Conservation (phyloP, 1,140 invertebrate species). For the Teleopsis dalmanni region DNA sequence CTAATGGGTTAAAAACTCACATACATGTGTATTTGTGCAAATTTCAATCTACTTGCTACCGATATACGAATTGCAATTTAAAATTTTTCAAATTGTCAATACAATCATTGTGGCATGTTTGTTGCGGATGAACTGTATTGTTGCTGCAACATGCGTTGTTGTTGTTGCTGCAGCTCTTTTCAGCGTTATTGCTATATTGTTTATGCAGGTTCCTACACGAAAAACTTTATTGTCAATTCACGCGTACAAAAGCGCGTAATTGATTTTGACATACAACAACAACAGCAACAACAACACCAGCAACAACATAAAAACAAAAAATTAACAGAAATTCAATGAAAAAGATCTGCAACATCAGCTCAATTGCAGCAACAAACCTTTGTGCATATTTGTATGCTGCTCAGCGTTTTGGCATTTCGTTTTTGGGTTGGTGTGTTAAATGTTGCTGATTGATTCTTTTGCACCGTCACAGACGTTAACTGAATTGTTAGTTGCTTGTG, state of each 20-base stretch:
- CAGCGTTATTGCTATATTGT: background rate
- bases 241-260: conserved; percentile 21
- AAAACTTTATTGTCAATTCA: conserved; percentile 18
- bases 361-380: too few species aligned
- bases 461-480: too few species aligned
- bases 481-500: too few species aligned
- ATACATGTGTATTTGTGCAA: too few species aligned
- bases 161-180: background rate
- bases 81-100: conserved; percentile 18
- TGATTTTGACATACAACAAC: conserved; percentile 23
- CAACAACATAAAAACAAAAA: conserved; percentile 5
- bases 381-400: too few species aligned
- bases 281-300: background rate
- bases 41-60: conserved; percentile 3
- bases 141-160: background rate
- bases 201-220: background rate
- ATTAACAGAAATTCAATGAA: background rate
- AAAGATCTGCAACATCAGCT: too few species aligned
- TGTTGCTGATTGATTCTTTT: too few species aligned
- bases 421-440: too few species aligned
- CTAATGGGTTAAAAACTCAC: too few species aligned
- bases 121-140: background rate
- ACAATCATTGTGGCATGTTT: conserved; percentile 3
- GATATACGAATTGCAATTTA: conserved; percentile 17
- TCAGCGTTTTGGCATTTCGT: too few species aligned